Conservation (phyloP, 2,888 invertebrate species). For the Callyntrura sp. region DNA sequence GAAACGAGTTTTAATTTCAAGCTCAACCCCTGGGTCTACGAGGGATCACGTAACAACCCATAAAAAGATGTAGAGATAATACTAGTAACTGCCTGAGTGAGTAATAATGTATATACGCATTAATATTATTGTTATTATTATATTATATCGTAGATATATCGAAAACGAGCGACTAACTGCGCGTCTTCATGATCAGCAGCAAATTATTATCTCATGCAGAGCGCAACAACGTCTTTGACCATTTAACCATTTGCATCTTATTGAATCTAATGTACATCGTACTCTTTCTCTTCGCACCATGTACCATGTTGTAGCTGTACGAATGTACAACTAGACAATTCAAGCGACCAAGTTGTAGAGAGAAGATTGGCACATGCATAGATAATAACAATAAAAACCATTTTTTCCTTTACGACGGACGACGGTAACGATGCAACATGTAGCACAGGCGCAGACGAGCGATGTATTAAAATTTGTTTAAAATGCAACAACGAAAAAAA, state of each 20-base stretch:
- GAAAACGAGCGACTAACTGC: not conserved
- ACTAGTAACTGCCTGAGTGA: not conserved
- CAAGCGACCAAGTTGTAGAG: not conserved
- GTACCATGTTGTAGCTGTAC: not conserved
- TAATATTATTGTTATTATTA: not conserved
- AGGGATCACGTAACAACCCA: constrained; percentile 60
- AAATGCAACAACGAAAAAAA: constrained; percentile 17
- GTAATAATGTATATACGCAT: constrained; percentile 1
- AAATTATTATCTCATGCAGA: constrained; percentile 50
- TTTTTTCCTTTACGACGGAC: constrained; percentile 2
- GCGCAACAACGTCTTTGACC: constrained; percentile 39
- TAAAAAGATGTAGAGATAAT: constrained; percentile 54
- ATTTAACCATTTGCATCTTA: constrained; percentile 44
- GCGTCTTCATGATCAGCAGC: constrained; percentile 40
- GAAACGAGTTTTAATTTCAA: constrained; percentile 77
- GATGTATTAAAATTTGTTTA: constrained; percentile 15
- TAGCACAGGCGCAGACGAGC: not conserved
- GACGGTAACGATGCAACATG: constrained; percentile 1
- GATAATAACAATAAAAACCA: constrained; percentile 49
- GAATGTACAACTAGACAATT: not conserved
- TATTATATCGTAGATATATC: not conserved
- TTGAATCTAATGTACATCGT: constrained; percentile 1
- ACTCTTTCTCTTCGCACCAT: too few relatives aligned
- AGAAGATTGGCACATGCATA: constrained; percentile 46
- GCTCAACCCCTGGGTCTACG: constrained; percentile 58